phyloP scores from a whole-genome alignment of 2,113 vertebrate species.

The Arothron firmamentum region DNA sequence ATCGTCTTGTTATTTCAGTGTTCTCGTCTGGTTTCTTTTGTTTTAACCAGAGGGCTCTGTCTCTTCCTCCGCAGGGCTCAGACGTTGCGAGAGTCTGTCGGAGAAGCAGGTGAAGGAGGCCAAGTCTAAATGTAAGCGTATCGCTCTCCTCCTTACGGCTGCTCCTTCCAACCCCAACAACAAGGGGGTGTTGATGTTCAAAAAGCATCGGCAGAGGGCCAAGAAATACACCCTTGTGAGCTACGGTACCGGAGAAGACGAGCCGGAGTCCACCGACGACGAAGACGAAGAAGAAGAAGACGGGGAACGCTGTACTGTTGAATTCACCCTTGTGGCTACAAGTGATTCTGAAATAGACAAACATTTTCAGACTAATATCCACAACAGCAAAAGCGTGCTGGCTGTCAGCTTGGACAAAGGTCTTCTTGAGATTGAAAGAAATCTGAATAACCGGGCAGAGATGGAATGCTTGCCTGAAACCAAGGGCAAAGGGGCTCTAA shows the following conservation, averaged over 20 bases:
- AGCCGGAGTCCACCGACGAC: constrained; percentile 71
- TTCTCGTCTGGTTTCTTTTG: background rate
- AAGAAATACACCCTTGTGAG: constrained; percentile 94
- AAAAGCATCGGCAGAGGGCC: constrained; percentile 90
- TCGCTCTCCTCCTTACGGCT: constrained; percentile 89
- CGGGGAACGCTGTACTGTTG: constrained; percentile 71
- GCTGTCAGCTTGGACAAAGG: constrained; percentile 87
- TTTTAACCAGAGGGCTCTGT: constrained; percentile 1
- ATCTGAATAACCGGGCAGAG: constrained; percentile 71
- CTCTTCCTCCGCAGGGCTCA: constrained; percentile 77
- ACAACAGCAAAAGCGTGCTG: constrained; percentile 73
- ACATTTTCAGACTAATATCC: constrained; percentile 78
- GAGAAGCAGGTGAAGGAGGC: constrained; percentile 97
- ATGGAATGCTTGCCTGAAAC: constrained; percentile 91
- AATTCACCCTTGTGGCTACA: constrained; percentile 79
- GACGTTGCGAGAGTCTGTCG: constrained; percentile 90
- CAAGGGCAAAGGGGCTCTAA: constrained; percentile 90
- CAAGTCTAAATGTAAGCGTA: constrained; percentile 98
- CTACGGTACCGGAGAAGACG: constrained; percentile 93
- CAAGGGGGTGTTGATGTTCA: constrained; percentile 98
- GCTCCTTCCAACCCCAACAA: constrained; percentile 90
- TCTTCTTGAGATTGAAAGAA: constrained; percentile 85
- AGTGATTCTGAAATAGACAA: constrained; percentile 84
- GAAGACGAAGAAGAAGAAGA: constrained; percentile 77
- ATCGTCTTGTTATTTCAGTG: background rate